phyloP scores from a whole-genome alignment of 2,797 vertebrate genomes.

The Sphenodon punctatus region DNA sequence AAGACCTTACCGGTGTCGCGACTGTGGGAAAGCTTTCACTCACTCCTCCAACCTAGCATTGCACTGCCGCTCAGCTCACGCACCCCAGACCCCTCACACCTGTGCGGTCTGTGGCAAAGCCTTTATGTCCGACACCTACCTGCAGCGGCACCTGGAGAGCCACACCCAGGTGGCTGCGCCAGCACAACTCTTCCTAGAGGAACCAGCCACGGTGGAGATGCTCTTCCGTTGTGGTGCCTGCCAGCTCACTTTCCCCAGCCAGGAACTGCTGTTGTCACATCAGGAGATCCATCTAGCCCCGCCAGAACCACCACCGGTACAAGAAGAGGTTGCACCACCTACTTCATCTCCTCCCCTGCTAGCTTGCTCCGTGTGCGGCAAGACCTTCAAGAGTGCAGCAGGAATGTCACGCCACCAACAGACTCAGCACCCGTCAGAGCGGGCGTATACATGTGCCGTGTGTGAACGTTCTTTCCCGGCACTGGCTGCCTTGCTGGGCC shows the following conservation, averaged over 20 bases:
- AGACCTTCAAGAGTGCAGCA: constrained; percentile 87
- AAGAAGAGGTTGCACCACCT: not conserved
- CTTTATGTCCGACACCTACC: constrained; percentile 50
- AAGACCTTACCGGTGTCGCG: constrained; percentile 87
- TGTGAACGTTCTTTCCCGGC: constrained; percentile 88
- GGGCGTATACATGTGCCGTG: constrained; percentile 86
- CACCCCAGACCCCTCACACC: not conserved
- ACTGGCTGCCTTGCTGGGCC: constrained; percentile 87
- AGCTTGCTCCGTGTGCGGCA: constrained; percentile 86
- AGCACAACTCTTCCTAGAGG: constrained; percentile 63
- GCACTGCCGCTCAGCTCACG: constrained; percentile 75
- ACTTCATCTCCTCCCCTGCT: constrained; percentile 43
- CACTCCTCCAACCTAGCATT: constrained; percentile 91
- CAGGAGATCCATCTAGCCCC: constrained; percentile 77
- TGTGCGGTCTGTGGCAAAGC: constrained; percentile 54
- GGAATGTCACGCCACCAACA: constrained; percentile 88
- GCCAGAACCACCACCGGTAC: constrained; percentile 66
- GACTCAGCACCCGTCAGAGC: constrained; percentile 62
- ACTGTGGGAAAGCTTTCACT: constrained; percentile 90
- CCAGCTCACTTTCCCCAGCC: constrained; percentile 84
- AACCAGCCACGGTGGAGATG: constrained; percentile 74
- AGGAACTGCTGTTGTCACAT: constrained; percentile 85
- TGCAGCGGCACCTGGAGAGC: constrained; percentile 60
- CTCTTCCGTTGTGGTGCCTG: constrained; percentile 87
- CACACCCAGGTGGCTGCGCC: constrained; percentile 26